Base-by-base conservation (phyloP, 2,797 vertebrate genomes). In the Nasua narica region DNA sequence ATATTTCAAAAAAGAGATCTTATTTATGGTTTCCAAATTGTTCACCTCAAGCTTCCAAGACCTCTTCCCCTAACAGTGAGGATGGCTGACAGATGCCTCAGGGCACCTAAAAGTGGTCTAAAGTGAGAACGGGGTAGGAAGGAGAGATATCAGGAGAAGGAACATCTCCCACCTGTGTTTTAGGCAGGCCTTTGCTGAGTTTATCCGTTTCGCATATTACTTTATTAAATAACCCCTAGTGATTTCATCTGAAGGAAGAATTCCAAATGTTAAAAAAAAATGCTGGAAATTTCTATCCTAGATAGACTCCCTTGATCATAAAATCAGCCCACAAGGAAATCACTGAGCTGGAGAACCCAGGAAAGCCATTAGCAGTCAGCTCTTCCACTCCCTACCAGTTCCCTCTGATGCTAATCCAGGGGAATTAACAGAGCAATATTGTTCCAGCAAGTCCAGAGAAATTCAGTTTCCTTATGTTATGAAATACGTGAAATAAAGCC, bases 381-480 rank as follows among this genome's bases (percentile, higher is more conserved):
- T 52, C 72, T 85, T 85, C 25, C 19, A 82, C 40, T 84, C 23
- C 37, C 70, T 65, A 46, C 8, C 23, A 78, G 87, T 52, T 84
- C 35, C 81, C 76, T 72, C 52, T 84, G 40, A 78, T 81, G 43
- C 88, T n/a, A 93, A 88, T 37, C 67, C 50, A 50, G 27, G 58
- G 13, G 18, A 81, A 62, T 88, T 70, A 79, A 92, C 74, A 92
- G 78, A 94, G 78, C 62, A 69, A 76, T 62, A n/a, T 18, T 90
- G 5, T 87, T 82, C 62, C 37, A 95, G 43, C 27, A 83, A 92
- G 60, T 56, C 93, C 60, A 87, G 87, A 95, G 83, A 97, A 94
- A 74, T 46, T 21, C 43, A 46, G 48, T 40, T 79, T 67, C 89
- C 76, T 84, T 70, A 82, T 43, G 77, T 77, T 94, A 54, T 87